Percentiles rank a stretch among this genome's conserved stretches.
phyloP scores from a whole-genome alignment of 2,888 invertebrate species.

The Apoda limacodes region DNA sequence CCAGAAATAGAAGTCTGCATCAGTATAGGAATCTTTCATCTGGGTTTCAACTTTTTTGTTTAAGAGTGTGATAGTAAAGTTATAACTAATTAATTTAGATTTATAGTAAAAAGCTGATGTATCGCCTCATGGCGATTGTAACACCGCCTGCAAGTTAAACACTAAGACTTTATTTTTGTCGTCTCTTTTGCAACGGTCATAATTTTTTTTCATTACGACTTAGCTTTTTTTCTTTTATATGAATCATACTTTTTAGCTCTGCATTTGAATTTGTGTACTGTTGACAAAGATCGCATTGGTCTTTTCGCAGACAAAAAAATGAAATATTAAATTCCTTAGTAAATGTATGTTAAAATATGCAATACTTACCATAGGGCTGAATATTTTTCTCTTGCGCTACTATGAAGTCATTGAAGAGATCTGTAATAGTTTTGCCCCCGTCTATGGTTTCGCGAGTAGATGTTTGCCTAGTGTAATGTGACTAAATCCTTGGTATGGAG shows the following conservation, averaged over 20 bases:
- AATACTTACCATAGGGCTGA: constrained; percentile 11
- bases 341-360: constrained; percentile 16
- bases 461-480: constrained; percentile 17
- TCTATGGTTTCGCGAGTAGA: constrained; percentile 18
- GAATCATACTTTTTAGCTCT: too few species aligned
- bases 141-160: constrained; percentile 19
- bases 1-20: constrained; percentile 21
- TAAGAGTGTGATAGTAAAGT: constrained; percentile 13
- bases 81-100: constrained; percentile 17
- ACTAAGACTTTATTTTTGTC: constrained; percentile 17
- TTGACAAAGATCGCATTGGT: too few species aligned
- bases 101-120: constrained; percentile 20
- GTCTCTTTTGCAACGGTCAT: constrained; percentile 17
- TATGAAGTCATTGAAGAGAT: constrained; percentile 16
- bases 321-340: constrained; percentile 14
- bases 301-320: constrained; percentile 12
- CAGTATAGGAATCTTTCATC: constrained; percentile 11
- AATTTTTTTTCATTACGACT: too few species aligned
- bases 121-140: constrained; percentile 18
- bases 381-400: constrained; percentile 15
- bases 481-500: constrained; percentile 17
- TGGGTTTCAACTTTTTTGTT: constrained; percentile 13
- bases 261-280: constrained; percentile 15
- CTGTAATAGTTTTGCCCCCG: constrained; percentile 17
- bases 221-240: too few species aligned